Base-by-base conservation (phyloP, 1,140 invertebrate genomes). In the Tachypleus tridentatus region DNA sequence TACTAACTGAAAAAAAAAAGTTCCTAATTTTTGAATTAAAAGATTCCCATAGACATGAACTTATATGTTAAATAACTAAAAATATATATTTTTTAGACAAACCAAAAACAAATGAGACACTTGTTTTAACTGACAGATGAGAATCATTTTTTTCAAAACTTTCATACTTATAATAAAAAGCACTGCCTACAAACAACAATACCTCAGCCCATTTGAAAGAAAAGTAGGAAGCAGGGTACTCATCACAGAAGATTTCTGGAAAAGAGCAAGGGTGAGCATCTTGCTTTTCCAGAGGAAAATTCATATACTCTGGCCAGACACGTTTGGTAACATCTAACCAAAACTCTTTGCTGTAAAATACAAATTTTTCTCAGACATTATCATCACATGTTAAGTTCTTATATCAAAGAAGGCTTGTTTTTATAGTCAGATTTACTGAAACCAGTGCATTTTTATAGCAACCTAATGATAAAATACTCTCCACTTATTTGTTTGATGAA, bases 211-310 rank as follows among this genome's bases (percentile, higher is more conserved):
- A 60, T 4, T 75, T 71, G 61, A 75, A 67, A 4, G 75, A 74
- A 69, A 79, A 82, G 68, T 79, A 79, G 4, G 75, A 74, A 50
- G 79, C 79, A 49, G 75, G 72, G 71, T 74, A 74, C 5, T 74
- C 69, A n/a, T 75, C 76, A 60, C 70, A 72, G 60, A 78, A 76
- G 10, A 81, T 77, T 49, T 74, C 69, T 5, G 81, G 81, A 73
- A 94, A 88, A 0, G 87, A 86, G 69, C 89, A 89, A 1, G 87
- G 84, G 74, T 91, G 86, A 58, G 83, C 82, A 73, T 95, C 87
- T 57, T 84, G 82, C 74, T 87, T 86, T 64, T 91, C 81, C 29
- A 86, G 78, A 4, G 85, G 82, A 71, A 93, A 79, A 8, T 82
- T 81, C 65, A 86, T 83, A 76, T 89, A 91, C 60, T 86, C 77